Conservation (phyloP, 2,797 vertebrate species). For the Carapus acus region DNA sequence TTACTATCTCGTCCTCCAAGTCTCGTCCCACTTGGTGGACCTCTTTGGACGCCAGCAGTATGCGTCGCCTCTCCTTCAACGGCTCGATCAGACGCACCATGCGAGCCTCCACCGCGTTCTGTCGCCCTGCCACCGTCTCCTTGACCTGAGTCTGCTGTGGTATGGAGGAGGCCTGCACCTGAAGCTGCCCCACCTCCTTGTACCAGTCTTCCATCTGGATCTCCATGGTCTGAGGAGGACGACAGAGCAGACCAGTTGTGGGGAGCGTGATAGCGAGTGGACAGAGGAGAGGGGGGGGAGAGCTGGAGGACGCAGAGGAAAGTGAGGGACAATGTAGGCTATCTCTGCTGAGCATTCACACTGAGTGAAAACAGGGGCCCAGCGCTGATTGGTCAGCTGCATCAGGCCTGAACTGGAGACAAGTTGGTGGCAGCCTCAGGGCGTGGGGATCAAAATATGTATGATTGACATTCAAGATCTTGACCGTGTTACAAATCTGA, state of each 20-base stretch:
- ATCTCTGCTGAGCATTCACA: too few species aligned
- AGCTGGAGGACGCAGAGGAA: slow-evolving; percentile 5
- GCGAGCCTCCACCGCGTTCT: slow-evolving; percentile 79
- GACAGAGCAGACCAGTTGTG: slow-evolving; percentile 15
- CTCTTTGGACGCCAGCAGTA: slow-evolving; percentile 89
- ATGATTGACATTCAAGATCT: too few species aligned
- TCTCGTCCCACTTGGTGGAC: slow-evolving; percentile 89
- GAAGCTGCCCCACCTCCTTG: slow-evolving; percentile 83
- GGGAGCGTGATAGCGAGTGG: background rate
- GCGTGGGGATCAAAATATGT: too few species aligned
- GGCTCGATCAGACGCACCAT: slow-evolving; percentile 89
- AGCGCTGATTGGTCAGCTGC: too few species aligned
- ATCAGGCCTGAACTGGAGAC: too few species aligned
- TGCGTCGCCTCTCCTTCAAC: slow-evolving; percentile 83
- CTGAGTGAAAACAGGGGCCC: too few species aligned
- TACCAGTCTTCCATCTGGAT: slow-evolving; percentile 89
- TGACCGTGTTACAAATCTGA: too few species aligned
- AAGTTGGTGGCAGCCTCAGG: too few species aligned
- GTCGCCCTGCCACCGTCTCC: slow-evolving; percentile 73
- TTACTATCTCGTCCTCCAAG: slow-evolving; percentile 91
- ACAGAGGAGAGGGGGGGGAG: slow-evolving; percentile 6
- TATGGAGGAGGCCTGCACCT: slow-evolving; percentile 78
- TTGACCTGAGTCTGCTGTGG: slow-evolving; percentile 76
- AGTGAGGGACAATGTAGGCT: too few species aligned
- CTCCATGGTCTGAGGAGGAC: slow-evolving; percentile 80